These are phyloP conservation scores for Oncorhynchus masou DNA, from an alignment of 2,113 vertebrate genomes.

Conservation along the genomic window DNA sequence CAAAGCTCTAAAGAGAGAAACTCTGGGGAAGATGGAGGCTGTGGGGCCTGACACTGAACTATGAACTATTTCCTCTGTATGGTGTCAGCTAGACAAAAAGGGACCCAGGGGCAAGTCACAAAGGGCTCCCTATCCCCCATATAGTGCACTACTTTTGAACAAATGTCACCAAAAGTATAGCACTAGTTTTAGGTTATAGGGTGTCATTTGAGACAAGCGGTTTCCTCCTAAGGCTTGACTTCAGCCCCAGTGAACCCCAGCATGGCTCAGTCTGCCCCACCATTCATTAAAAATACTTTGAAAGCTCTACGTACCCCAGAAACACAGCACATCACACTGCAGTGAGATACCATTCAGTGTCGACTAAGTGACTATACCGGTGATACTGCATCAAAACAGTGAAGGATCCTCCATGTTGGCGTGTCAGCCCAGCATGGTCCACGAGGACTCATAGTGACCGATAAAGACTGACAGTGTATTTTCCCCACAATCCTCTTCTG, in stretches of 20 bases:
- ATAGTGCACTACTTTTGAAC: conserved; percentile 43
- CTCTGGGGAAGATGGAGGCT: conserved; percentile 21
- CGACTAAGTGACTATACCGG: conserved; percentile 9
- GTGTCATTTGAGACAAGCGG: conserved; percentile 53
- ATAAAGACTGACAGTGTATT: conserved; percentile 41
- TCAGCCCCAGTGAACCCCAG: conserved; percentile 16
- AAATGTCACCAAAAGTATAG: conserved; percentile 37
- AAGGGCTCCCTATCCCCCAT: conserved; percentile 47
- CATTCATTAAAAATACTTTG: conserved; percentile 37
- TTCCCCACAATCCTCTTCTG: conserved; percentile 47
- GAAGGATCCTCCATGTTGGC: conserved; percentile 64
- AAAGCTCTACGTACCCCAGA: conserved; percentile 31
- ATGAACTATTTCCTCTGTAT: conserved; percentile 34
- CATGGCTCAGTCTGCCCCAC: conserved; percentile 45
- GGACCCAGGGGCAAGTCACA: conserved; percentile 31
- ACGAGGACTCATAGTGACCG: conserved; percentile 28
- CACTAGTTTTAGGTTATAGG: conserved; percentile 46
- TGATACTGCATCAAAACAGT: conserved; percentile 57
- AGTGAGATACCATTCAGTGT: conserved; percentile 6
- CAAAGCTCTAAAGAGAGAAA: conserved; percentile 27
- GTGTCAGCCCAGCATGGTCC: neutral
- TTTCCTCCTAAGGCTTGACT: conserved; percentile 41
- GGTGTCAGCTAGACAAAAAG: conserved; percentile 39
- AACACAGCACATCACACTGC: conserved; percentile 48
- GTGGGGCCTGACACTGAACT: conserved; percentile 45